Percentiles rank a stretch among this genome's conserved stretches.
These are phyloP conservation scores for Brachionus rotundiformis DNA, from an alignment of 1,140 invertebrate genomes.

Conservation along the genomic window DNA sequence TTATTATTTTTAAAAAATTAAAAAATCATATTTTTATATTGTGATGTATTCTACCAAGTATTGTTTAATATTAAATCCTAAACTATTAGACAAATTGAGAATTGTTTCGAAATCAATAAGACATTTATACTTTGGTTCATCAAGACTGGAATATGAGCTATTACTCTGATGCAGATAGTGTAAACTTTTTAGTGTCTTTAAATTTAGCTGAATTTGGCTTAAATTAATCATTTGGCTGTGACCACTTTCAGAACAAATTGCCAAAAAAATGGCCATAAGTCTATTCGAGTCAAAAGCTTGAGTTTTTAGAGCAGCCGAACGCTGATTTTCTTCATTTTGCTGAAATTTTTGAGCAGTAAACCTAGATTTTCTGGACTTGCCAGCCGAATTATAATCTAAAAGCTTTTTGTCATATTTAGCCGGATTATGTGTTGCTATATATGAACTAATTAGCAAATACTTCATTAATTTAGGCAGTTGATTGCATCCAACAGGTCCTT, in stretches of 20 bases:
- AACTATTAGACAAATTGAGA: conserved; percentile 27
- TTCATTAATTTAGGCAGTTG: conserved; percentile 50
- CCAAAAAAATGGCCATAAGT: conserved; percentile 39
- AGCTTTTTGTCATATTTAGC: conserved; percentile 51
- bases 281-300: conserved; percentile 34
- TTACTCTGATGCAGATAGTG: conserved; percentile 39
- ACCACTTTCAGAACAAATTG: conserved; percentile 37
- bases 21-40: conserved; percentile 3
- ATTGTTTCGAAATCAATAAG: conserved; percentile 50
- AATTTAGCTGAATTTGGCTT: conserved; percentile 34
- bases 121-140: conserved; percentile 49
- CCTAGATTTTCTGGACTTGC: conserved; percentile 23
- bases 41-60: conserved; percentile 47
- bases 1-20: neutral
- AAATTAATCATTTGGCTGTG: conserved; percentile 35
- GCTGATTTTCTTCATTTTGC: conserved; percentile 50
- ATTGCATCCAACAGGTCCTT: neutral
- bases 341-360: conserved; percentile 50
- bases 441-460: conserved; percentile 41
- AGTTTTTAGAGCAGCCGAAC: conserved; percentile 44
- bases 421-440: conserved; percentile 50
- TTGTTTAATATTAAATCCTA: conserved; percentile 50
- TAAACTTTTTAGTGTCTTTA: conserved; percentile 39
- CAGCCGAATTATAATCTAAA: conserved; percentile 31
- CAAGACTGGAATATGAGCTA: conserved; percentile 41